Conservation (phyloP, 2,888 invertebrate species). For the Lymantria dispar region DNA sequence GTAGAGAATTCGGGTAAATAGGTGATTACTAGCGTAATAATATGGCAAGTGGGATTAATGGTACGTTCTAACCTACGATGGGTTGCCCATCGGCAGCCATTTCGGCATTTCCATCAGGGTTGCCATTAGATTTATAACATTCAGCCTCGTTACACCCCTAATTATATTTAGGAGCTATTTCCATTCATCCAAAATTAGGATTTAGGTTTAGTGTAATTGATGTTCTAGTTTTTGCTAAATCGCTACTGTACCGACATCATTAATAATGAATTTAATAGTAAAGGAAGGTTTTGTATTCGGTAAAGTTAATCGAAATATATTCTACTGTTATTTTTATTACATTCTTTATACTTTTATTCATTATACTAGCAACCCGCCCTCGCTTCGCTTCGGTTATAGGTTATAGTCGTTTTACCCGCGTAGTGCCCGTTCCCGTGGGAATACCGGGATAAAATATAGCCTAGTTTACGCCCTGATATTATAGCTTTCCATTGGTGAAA, state of each 20-base stretch:
- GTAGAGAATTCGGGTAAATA: conserved; percentile 52
- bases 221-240: conserved; percentile 17
- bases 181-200: conserved; percentile 45
- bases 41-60: conserved; percentile 51
- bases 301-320: no score
- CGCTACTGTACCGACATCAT: neutral
- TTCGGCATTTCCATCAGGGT: conserved; percentile 23
- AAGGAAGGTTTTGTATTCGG: neutral
- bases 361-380: no score
- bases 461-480: no score
- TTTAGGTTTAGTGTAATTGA: conserved; percentile 24
- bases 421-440: no score
- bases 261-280: neutral
- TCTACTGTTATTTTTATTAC: no score
- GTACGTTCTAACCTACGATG: conserved; percentile 31
- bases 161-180: conserved; percentile 60
- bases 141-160: conserved; percentile 58
- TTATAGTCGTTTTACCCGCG: no score
- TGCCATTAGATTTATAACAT: conserved; percentile 57
- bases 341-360: no score
- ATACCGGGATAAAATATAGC: no score
- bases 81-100: conserved; percentile 22
- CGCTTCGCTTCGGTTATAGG: no score
- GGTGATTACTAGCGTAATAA: conserved; percentile 61
- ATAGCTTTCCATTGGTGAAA: no score